Evolutionary conservation across 2,797 vertebrate species (phyloP), one percentile per base, ranked within the genome.

Genomic region (Hippoglossus hippoglossus): DNA sequence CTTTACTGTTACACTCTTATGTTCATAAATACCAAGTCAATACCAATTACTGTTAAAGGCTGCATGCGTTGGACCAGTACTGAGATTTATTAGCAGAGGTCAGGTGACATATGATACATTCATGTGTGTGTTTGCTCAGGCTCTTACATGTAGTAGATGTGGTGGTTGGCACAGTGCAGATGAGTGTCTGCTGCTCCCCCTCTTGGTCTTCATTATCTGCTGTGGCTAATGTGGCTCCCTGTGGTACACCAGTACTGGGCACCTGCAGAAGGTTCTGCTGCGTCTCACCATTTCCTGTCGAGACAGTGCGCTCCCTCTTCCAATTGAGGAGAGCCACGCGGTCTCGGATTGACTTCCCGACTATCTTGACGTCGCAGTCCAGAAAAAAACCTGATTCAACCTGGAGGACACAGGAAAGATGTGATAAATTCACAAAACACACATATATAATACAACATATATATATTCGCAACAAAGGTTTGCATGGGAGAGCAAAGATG

Each of bases 361-460:
- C 96, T 10, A 97, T 95, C 92, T 99, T 99, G 73, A 97, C 93
- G n/a, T 99, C 98, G 0, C 89, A 97, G 73, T 99, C 98, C 19
- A 99, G 95, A 92, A 99, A 98, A 89, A 99, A 98, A 7, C 98
- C 97, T 5, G 97, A 99, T 15, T 98, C 98, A 21, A 99, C 96
- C 98, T 99, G 77, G n/a, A 82, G 82, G 71, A 71, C 44, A 81
- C 25, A 60, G 16, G 21, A 16, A 18, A 81, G 53, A 78, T 12
- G 7, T 15, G 46, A 41, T 61, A 41, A 65, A 13, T 39, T 13
- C 10, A 39, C 12, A 39, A 39, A 39, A 46, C 41, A 41, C 39
- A 16, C 39, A 12, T 2, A 41, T 15, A 41, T 41, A 12, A 41
- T 16, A 41, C 39, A 11, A 34, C 31, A 34, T 34, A 34, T 34